These are phyloP conservation scores for Melanostoma scalare DNA, from an alignment of 2,888 invertebrate genomes.

Conservation along the genomic window DNA sequence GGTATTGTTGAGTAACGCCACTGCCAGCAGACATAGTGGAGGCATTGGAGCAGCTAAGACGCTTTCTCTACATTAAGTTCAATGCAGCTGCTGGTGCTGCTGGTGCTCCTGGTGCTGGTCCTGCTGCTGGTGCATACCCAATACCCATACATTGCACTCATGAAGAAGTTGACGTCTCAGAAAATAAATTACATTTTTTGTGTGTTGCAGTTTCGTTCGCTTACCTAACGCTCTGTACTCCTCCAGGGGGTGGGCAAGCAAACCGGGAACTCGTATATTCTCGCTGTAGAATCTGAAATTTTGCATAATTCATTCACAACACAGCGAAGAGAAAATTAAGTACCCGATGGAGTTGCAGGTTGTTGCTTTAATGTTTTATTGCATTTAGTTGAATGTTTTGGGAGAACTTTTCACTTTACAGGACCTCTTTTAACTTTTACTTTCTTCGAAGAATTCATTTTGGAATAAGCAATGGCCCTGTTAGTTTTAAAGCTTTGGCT, in stretches of 20 bases:
- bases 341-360: background rate
- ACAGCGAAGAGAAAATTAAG: conserved; percentile 10
- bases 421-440: no score
- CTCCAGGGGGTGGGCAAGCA: conserved; percentile 10
- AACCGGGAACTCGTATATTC: conserved; percentile 4
- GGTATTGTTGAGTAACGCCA: conserved; percentile 40
- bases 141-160: conserved; percentile 51
- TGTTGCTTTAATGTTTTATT: background rate
- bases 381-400: background rate
- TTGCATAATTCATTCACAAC: conserved; percentile 68
- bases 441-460: no score
- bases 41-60: conserved; percentile 68
- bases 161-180: conserved; percentile 72
- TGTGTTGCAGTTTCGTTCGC: conserved; percentile 65
- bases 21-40: conserved; percentile 68
- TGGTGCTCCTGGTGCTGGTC: conserved; percentile 21
- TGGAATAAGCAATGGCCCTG: no score
- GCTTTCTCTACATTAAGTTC: conserved; percentile 56
- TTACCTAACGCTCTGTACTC: conserved; percentile 60
- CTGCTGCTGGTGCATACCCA: conserved; percentile 47
- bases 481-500: no score
- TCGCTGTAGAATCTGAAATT: conserved; percentile 49
- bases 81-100: conserved; percentile 6
- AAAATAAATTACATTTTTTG: conserved; percentile 70
- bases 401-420: no score